These are phyloP conservation scores for Triplophysa bombifrons DNA, from an alignment of 2,797 vertebrate species.

Conservation along the genomic window DNA sequence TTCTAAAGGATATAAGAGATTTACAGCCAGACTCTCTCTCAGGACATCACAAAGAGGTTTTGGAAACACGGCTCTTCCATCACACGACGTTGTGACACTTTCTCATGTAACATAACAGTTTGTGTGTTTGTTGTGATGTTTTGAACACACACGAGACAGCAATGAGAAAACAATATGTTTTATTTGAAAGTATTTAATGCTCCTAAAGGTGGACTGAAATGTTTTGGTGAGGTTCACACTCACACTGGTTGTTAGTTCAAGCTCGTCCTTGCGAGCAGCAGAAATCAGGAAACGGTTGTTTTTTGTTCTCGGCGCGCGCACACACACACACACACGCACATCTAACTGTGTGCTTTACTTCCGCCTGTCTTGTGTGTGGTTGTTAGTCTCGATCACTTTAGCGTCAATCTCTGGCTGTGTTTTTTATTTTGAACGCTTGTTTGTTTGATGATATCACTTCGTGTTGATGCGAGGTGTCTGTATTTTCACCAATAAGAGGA, in stretches of 20 bases:
- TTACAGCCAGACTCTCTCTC: too few relatives aligned
- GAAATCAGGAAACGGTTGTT: slow-evolving; percentile 57
- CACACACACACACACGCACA: slow-evolving; percentile 1
- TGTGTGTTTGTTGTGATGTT: not conserved
- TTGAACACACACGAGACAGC: not conserved
- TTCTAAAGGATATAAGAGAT: not conserved
- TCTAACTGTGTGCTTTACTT: slow-evolving; percentile 59
- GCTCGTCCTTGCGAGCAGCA: slow-evolving; percentile 15
- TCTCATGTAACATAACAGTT: not conserved
- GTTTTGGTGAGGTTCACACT: not conserved
- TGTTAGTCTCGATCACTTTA: slow-evolving; percentile 59
- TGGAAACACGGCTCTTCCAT: too few relatives aligned
- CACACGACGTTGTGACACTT: not conserved
- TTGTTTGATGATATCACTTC: not conserved
- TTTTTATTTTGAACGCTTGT: not conserved
- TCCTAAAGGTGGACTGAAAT: too few relatives aligned
- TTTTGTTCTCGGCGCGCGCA: not conserved
- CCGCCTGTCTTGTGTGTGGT: slow-evolving; percentile 52
- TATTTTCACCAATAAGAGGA: not conserved
- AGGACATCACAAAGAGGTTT: too few relatives aligned
- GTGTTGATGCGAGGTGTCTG: not conserved
- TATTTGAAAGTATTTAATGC: too few relatives aligned
- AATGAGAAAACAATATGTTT: too few relatives aligned
- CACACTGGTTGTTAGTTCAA: not conserved
- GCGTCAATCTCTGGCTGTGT: not conserved